These are phyloP conservation scores for Macrostomum lignano DNA, from an alignment of 1,140 invertebrate genomes.

Conservation along the genomic window DNA sequence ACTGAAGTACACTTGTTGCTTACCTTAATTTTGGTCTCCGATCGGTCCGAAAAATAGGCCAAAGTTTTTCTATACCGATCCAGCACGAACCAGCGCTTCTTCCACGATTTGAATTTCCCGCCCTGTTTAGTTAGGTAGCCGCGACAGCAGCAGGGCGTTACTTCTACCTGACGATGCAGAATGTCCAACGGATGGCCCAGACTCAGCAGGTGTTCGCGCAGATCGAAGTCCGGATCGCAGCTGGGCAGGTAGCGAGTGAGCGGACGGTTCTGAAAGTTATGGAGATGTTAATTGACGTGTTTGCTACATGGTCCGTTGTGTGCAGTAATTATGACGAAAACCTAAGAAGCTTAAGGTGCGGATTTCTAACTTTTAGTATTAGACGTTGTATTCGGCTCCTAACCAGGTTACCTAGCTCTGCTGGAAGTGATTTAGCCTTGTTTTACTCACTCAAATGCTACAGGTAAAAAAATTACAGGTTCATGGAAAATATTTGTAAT, in stretches of 20 bases:
- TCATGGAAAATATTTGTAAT: no score
- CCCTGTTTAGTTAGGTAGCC: constrained; percentile 73
- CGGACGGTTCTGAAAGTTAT: constrained; percentile 40
- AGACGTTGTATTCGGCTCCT: no score
- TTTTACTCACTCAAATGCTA: no score
- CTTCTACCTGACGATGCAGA: constrained; percentile 49
- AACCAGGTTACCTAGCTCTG: no score
- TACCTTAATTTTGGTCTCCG: constrained; percentile 53
- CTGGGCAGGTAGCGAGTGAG: constrained; percentile 70
- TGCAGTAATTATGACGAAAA: no score
- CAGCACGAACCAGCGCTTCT: constrained; percentile 83
- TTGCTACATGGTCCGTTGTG: no score
- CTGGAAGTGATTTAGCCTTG: no score
- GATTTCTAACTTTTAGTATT: no score
- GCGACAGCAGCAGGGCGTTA: constrained; percentile 43
- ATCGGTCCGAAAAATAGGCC: constrained; percentile 62
- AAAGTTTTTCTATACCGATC: constrained; percentile 52
- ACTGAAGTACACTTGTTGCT: no score
- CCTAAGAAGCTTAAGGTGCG: no score
- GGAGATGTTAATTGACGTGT: no score
- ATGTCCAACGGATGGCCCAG: constrained; percentile 69
- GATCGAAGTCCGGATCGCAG: constrained; percentile 47
- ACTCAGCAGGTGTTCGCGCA: constrained; percentile 60
- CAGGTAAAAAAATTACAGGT: no score
- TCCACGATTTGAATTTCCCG: constrained; percentile 60